Base-by-base conservation (phyloP, 2,888 invertebrate genomes). In the Melinaea menophilus region DNA sequence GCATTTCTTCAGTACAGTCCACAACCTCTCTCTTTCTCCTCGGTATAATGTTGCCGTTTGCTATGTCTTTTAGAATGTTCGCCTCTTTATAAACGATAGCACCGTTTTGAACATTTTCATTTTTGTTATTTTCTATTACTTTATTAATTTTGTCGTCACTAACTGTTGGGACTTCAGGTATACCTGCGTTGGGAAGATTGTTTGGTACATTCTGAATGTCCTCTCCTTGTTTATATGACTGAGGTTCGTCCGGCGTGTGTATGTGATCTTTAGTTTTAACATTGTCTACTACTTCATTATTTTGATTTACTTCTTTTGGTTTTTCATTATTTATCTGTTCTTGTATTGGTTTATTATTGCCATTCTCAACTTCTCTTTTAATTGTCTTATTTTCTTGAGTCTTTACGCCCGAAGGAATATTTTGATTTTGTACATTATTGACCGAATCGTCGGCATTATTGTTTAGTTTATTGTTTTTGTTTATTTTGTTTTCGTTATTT, bases 191-290 rank as follows among this genome's bases (percentile, higher is more conserved):
- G 66, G 73, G 72, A 31, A 45, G 48, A 55, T 65, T 65, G 58
- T 48, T 58, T 60, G 41, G 65, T 48, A 35, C 57, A 22, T 63
- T 74, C 66, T 81, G 77, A 37, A 66, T 62, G 63, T 86, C 85
- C 75, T 89, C 87, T 0, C 87, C 88, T 76, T 76, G 71, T 73
- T 82, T 84, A 56, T 89, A 88, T 0, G 87, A 89, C 67, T 86
- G 79, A 1, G 88, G 88, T 75, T 88, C 89, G 58, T 87, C 89
- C 0, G 77, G 77, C 1, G 81, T 78, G 64, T 89, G 87, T 1
- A 73, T 77, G 72, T 89, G 88, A 54, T 61, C 65, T 60, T 75
- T 72, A 12, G n/a, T 41, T 45, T 55, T 56, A 12, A 58, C 66
- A 48, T 68, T 62, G 45, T 54, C 59, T 41, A 65, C 55, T 34